A percentile compares a stretch with the other conserved stretches of the same genome.
Conservation (phyloP, 2,797 vertebrate genomes). For the Vireo griseus region DNA sequence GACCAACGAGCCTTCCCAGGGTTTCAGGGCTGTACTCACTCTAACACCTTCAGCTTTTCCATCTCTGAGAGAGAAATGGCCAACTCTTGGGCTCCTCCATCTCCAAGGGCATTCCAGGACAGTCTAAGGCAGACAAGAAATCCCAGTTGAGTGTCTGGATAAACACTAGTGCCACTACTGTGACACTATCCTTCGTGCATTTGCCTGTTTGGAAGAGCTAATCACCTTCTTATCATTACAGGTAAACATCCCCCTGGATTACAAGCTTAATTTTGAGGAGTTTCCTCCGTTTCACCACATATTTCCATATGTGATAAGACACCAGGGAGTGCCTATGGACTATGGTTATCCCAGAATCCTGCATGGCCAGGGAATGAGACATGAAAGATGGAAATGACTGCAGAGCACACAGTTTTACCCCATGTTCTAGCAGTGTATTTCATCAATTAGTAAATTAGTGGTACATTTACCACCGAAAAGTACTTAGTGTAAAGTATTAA, state of each 20-base stretch:
- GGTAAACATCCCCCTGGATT: background rate
- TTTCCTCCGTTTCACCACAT: background rate
- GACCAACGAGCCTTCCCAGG: background rate
- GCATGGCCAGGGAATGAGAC: background rate
- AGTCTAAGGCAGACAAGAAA: slow-evolving; percentile 70
- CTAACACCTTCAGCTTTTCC: slow-evolving; percentile 77
- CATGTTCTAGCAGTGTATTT: background rate
- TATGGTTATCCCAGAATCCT: background rate
- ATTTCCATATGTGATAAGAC: background rate
- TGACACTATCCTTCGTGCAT: background rate
- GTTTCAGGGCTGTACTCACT: slow-evolving; percentile 77
- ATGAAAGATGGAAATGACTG: background rate
- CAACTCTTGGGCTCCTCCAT: slow-evolving; percentile 76
- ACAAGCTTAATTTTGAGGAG: background rate
- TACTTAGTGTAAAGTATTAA: background rate
- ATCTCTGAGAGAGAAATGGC: slow-evolving; percentile 76
- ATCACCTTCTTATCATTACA: background rate
- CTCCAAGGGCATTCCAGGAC: slow-evolving; percentile 85
- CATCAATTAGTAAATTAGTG: background rate
- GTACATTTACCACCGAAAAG: background rate
- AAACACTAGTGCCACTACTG: background rate
- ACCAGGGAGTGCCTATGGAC: background rate
- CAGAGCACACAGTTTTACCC: background rate
- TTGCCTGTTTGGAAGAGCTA: background rate
- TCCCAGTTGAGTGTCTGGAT: background rate